Evolutionary conservation across 2,888 invertebrate species (phyloP).

Genomic region (Mythimna lalbum): DNA sequence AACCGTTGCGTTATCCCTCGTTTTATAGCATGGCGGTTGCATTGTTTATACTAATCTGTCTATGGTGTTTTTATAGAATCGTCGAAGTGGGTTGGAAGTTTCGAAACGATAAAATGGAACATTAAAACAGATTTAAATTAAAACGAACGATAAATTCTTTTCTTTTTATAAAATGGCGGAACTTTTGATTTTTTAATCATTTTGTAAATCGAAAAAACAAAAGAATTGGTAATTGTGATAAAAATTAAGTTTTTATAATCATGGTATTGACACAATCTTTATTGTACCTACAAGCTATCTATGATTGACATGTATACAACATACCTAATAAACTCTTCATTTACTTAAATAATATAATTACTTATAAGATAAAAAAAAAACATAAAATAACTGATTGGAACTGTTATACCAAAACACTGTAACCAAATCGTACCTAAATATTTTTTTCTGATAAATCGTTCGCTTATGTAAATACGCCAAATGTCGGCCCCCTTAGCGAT

Average conservation of each 20-base stretch:
- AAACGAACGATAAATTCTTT: background rate
- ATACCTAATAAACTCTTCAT: background rate
- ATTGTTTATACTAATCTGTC: constrained; percentile 47
- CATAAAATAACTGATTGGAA: background rate
- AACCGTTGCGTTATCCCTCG: constrained; percentile 48
- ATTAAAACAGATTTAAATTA: constrained; percentile 20
- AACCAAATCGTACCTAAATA: background rate
- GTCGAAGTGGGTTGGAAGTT: constrained; percentile 14
- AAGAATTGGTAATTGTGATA: background rate
- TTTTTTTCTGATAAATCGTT: no score
- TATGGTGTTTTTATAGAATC: constrained; percentile 29
- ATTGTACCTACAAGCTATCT: background rate
- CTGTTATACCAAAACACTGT: background rate
- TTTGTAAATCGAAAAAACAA: background rate
- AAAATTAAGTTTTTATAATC: background rate
- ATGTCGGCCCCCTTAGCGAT: no score
- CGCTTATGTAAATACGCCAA: no score
- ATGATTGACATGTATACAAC: background rate
- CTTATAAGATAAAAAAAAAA: background rate
- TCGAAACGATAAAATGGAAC: constrained; percentile 29
- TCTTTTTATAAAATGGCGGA: constrained; percentile 4
- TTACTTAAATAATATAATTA: background rate
- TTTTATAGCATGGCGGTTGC: constrained; percentile 28
- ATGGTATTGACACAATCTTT: background rate
- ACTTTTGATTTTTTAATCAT: constrained; percentile 1